phyloP scores from a whole-genome alignment of 1,140 invertebrate species.

The Eupeodes corollae region DNA sequence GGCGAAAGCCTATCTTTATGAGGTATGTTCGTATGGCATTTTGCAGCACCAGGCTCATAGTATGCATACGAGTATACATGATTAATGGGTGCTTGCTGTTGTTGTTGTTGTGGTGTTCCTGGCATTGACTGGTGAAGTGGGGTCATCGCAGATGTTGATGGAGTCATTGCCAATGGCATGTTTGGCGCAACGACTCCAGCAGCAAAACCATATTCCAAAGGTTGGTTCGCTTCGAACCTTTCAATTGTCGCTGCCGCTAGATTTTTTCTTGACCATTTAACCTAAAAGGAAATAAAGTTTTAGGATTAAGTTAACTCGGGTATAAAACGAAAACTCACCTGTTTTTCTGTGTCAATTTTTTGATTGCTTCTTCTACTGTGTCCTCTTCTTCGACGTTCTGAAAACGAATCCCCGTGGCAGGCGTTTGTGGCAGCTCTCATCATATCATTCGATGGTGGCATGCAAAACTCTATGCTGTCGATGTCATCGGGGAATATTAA shows the following conservation, averaged over 20 bases:
- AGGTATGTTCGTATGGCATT: conserved; percentile 46
- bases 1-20: conserved; percentile 26
- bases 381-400: conserved; percentile 25
- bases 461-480: conserved; percentile 34
- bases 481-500: conserved; percentile 32
- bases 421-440: conserved; percentile 20
- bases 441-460: conserved; percentile 15
- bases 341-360: conserved; percentile 34
- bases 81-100: conserved; percentile 22
- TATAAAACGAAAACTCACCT: conserved; percentile 13
- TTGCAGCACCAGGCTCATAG: conserved; percentile 51
- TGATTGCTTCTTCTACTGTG: conserved; percentile 32
- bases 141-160: conserved; percentile 1
- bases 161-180: conserved; percentile 22
- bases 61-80: conserved; percentile 68
- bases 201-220: conserved; percentile 31
- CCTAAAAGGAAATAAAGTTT: conserved; percentile 14
- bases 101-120: conserved; percentile 9
- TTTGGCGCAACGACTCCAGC: conserved; percentile 29
- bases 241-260: conserved; percentile 50
- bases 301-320: not conserved
- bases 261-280: conserved; percentile 42
- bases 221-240: conserved; percentile 41
- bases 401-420: conserved; percentile 19
- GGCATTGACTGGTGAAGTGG: conserved; percentile 1